phyloP scores from a whole-genome alignment of 2,797 vertebrate genomes.

The Neosilurus hyrtlii region DNA sequence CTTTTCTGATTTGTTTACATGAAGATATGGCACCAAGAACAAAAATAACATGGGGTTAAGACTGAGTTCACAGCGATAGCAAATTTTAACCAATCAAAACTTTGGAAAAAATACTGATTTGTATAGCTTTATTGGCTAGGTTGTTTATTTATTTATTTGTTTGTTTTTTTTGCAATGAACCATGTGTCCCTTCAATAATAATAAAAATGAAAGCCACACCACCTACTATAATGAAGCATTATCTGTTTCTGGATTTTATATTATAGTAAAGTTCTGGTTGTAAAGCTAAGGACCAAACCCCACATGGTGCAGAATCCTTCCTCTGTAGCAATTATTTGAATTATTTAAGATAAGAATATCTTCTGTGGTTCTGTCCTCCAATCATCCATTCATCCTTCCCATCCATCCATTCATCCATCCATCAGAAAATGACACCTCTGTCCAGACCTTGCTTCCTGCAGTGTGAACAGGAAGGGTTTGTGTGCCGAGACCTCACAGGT shows the following conservation, averaged over 20 bases:
- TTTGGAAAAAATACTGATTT: too few relatives aligned
- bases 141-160: too few relatives aligned
- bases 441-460: slow-evolving; percentile 14
- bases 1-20: too few relatives aligned
- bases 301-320: background rate
- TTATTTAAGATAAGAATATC: background rate
- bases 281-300: background rate
- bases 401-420: too few relatives aligned
- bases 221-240: background rate
- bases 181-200: background rate
- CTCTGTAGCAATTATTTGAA: background rate
- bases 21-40: too few relatives aligned
- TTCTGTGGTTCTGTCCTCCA: slow-evolving; percentile 24
- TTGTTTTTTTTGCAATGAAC: background rate
- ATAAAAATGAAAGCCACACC: background rate
- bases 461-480: slow-evolving; percentile 11
- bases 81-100: too few relatives aligned
- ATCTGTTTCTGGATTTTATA: background rate
- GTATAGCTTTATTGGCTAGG: too few relatives aligned
- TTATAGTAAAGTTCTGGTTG: background rate
- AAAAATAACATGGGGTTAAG: too few relatives aligned
- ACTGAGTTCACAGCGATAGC: too few relatives aligned
- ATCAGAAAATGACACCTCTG: background rate
- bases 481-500: background rate
- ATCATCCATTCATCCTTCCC: slow-evolving; percentile 32